Conservation (phyloP, 2,888 invertebrate species). For the Gandaritis pyraliata region DNA sequence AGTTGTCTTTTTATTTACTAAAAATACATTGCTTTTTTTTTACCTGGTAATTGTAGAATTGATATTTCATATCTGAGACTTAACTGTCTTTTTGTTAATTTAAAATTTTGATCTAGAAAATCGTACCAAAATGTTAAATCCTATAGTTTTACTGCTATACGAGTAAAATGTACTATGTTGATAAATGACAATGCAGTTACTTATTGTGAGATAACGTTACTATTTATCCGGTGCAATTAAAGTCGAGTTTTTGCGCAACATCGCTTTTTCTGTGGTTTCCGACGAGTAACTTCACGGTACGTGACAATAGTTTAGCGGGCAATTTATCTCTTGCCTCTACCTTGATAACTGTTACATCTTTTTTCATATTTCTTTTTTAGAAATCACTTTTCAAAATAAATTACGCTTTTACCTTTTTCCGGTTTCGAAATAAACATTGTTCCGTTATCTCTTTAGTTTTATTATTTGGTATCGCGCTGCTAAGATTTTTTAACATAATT, state of each 20-base stretch:
- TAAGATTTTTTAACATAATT: too few relatives aligned
- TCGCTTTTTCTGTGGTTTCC: slow-evolving; percentile 43
- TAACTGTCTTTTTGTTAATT: too few relatives aligned
- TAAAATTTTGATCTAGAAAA: too few relatives aligned
- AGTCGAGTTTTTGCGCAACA: slow-evolving; percentile 38
- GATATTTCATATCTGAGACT: too few relatives aligned
- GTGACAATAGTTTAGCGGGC: slow-evolving; percentile 50
- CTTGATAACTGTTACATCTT: slow-evolving; percentile 50
- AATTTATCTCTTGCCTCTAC: slow-evolving; percentile 43
- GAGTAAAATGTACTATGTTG: slow-evolving; percentile 1
- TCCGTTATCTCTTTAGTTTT: not conserved
- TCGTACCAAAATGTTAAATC: too few relatives aligned
- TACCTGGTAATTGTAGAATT: too few relatives aligned
- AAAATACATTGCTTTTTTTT: too few relatives aligned
- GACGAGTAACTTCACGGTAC: slow-evolving; percentile 55
- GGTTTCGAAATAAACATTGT: not conserved
- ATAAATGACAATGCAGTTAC: slow-evolving; percentile 9
- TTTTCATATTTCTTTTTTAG: slow-evolving; percentile 46
- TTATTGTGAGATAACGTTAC: slow-evolving; percentile 31
- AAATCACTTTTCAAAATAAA: slow-evolving; percentile 4
- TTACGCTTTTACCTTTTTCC: not conserved
- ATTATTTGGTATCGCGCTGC: not conserved
- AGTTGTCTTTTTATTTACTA: too few relatives aligned
- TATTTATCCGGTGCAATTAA: slow-evolving; percentile 36
- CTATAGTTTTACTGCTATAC: too few relatives aligned